A percentile compares a stretch with the other conserved stretches of the same genome.
Conservation (phyloP, 2,113 vertebrate species). For the Caranx ignobilis region DNA sequence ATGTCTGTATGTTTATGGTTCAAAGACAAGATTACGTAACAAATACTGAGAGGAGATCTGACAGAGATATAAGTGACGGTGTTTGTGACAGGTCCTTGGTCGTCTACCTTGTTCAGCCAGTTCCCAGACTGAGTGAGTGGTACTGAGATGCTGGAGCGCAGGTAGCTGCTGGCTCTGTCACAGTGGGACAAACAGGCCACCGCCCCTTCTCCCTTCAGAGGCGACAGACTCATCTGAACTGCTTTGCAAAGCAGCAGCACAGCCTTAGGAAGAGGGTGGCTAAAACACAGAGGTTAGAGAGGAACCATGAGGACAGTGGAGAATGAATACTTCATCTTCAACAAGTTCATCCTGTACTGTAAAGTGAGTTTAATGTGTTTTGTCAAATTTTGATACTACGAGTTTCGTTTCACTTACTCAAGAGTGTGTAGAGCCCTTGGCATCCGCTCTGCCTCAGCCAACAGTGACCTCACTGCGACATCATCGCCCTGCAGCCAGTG, state of each 20-base stretch:
- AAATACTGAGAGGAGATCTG: neutral
- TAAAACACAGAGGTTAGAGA: slow-evolving; percentile 67
- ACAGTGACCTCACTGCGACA: slow-evolving; percentile 83
- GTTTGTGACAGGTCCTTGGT: neutral
- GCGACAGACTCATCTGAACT: slow-evolving; percentile 89
- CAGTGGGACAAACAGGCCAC: slow-evolving; percentile 88
- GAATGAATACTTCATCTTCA: neutral
- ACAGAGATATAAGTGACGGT: neutral
- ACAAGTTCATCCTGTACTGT: neutral
- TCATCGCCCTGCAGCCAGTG: slow-evolving; percentile 95
- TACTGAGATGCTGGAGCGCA: slow-evolving; percentile 90
- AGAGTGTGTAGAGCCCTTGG: slow-evolving; percentile 91
- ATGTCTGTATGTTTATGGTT: no score
- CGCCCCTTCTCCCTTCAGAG: slow-evolving; percentile 90
- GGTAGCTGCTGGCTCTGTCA: slow-evolving; percentile 91
- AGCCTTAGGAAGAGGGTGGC: slow-evolving; percentile 92
- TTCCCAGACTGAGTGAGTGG: slow-evolving; percentile 80
- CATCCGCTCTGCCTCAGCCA: slow-evolving; percentile 91
- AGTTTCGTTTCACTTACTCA: slow-evolving; percentile 85
- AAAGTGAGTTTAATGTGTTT: neutral
- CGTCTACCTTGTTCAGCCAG: slow-evolving; percentile 88
- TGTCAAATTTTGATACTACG: neutral
- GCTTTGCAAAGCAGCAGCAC: slow-evolving; percentile 91
- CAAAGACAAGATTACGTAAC: neutral
- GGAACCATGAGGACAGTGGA: neutral